Evolutionary conservation across 2,888 invertebrate species (phyloP), one percentile per base, ranked within the genome.

Genomic region (Catonia carolina): DNA sequence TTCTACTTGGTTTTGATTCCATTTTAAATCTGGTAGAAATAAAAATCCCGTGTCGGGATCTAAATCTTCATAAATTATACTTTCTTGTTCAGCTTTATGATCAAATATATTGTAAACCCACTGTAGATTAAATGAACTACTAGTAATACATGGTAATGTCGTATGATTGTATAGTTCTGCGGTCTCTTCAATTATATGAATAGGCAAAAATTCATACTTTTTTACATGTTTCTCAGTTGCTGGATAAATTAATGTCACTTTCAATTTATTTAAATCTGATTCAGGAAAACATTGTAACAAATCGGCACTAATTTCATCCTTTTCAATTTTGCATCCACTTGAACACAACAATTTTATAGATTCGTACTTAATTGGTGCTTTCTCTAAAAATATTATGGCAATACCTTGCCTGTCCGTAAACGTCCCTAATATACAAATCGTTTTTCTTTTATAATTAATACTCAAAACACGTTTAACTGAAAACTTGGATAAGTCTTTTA

Each of bases 91-190:
- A 47, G 86, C 83, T 71, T 89, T 91, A 67, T 93, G 92, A 55
- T 93, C 89, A 53, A 99, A 72, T 61, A 99, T 93, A 72, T 99
- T 99, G 72, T 91, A 89, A 0, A 98, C 89, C 99, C 99, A 99
- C 91, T 96, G 74, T 17, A 92, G 74, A 67, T 84, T 84, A 65
- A 93, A 87, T 66, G 87, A 84, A 58, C 83, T 84, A 45, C 79
- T 76, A 39, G 81, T 74, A 52, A 98, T 75, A 71, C 84, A 81
- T 0, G 91, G 91, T 55, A 89, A 71, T 0, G 93, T 91, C 22
- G 93, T 76, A 18, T 78, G 80, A 63, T 84, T 70, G 69, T 97
- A 99, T 52, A 91, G 74, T 22, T 84, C 81, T 0, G 87, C 82
- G 0, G 94, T 93, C 75, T 99, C 99, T 56, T 84, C 74, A 5